Evolutionary conservation across 2,797 vertebrate species (phyloP).

Genomic region (Diceros bicornis): DNA sequence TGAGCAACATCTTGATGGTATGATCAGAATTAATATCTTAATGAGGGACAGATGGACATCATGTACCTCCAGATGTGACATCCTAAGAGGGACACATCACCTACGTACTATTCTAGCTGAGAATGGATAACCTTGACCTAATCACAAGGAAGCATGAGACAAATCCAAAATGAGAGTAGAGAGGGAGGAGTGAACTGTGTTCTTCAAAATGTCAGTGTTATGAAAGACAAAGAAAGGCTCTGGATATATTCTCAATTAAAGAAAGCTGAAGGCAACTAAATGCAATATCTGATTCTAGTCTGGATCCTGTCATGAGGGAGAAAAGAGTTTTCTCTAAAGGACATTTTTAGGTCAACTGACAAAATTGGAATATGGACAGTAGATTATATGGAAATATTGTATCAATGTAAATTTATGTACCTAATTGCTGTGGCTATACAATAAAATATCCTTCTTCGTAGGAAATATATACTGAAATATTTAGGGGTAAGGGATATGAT

Average conservation of each 20-base stretch:
- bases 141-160: constrained; percentile 35
- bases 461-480: constrained; percentile 33
- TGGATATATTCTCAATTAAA: constrained; percentile 48
- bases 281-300: background rate
- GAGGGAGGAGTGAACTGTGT: background rate
- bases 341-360: background rate
- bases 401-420: background rate
- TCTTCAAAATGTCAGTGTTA: constrained; percentile 23
- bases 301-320: background rate
- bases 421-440: constrained; percentile 35
- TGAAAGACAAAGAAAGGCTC: background rate
- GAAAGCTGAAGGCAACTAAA: background rate
- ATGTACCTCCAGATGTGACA: background rate
- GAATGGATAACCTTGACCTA: background rate
- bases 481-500: background rate
- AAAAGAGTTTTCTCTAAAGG: background rate
- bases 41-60: background rate
- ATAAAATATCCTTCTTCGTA: constrained; percentile 1
- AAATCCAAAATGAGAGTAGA: background rate
- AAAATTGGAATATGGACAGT: background rate
- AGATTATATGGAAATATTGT: background rate
- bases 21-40: background rate
- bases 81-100: background rate
- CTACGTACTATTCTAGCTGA: background rate
- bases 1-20: background rate